Evolutionary conservation across 2,888 invertebrate genomes (phyloP).

Genomic region (Dryobotodes eremita): DNA sequence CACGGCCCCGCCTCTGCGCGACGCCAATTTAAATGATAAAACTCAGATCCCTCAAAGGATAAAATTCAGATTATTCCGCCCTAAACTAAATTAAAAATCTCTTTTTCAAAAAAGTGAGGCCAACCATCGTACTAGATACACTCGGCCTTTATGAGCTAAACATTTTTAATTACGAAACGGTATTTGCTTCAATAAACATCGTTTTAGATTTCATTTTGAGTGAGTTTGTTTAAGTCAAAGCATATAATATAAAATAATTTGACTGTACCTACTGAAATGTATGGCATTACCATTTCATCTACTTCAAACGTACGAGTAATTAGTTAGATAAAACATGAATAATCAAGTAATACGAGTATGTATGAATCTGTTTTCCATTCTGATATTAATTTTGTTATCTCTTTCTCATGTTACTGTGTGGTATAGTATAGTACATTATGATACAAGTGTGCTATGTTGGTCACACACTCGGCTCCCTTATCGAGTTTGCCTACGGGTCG

Average conservation of each 20-base stretch:
- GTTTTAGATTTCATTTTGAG: constrained; percentile 27
- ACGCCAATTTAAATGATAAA: constrained; percentile 89
- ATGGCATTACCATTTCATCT: background rate
- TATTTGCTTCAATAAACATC: constrained; percentile 29
- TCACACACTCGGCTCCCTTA: too few species aligned
- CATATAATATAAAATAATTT: background rate
- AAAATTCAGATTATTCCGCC: constrained; percentile 82
- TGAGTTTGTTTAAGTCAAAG: constrained; percentile 14
- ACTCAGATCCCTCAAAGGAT: constrained; percentile 87
- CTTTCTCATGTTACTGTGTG: background rate
- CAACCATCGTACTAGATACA: constrained; percentile 49
- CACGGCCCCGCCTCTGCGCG: constrained; percentile 81
- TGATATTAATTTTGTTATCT: constrained; percentile 19
- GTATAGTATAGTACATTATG: background rate
- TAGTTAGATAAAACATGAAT: constrained; percentile 21
- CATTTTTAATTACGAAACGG: constrained; percentile 58
- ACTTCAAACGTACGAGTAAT: constrained; percentile 29
- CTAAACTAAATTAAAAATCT: constrained; percentile 80
- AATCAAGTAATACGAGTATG: constrained; percentile 15
- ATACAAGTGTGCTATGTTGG: too few species aligned
- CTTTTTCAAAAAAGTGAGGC: constrained; percentile 59
- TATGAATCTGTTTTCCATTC: constrained; percentile 21
- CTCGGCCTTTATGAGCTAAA: constrained; percentile 46
- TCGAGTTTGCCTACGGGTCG: too few species aligned
- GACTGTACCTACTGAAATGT: background rate